Percentiles rank a stretch among this genome's conserved stretches.
Evolutionary conservation across 2,888 invertebrate genomes (phyloP).

Genomic region (Sinhomidia bicolor): DNA sequence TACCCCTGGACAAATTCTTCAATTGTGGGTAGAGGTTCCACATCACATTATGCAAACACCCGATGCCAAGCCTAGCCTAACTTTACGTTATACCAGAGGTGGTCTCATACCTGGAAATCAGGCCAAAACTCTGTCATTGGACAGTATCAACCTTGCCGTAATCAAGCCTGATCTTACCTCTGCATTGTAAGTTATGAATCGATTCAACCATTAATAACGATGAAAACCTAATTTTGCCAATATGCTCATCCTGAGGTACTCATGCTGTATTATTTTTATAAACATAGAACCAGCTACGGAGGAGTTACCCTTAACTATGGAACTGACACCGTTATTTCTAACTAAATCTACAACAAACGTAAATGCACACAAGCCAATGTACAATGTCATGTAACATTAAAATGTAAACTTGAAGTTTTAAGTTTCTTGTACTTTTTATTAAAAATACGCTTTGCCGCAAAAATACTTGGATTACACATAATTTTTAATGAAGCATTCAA

Average conservation of each 20-base stretch:
- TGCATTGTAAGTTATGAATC: slow-evolving; percentile 70
- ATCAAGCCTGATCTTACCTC: slow-evolving; percentile 73
- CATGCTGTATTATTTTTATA: too few species aligned
- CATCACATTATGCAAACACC: slow-evolving; percentile 69
- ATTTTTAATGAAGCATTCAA: not conserved
- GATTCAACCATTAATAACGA: not conserved
- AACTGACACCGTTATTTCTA: slow-evolving; percentile 71
- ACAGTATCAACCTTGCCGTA: slow-evolving; percentile 69
- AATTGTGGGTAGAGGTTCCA: slow-evolving; percentile 77
- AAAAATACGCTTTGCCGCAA: slow-evolving; percentile 39
- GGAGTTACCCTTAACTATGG: slow-evolving; percentile 76
- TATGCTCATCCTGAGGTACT: too few species aligned
- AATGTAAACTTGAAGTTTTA: slow-evolving; percentile 1
- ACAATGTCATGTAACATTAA: slow-evolving; percentile 18
- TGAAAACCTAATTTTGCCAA: too few species aligned
- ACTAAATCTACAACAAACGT: slow-evolving; percentile 23
- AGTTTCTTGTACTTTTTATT: slow-evolving; percentile 52
- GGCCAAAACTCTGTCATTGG: slow-evolving; percentile 73
- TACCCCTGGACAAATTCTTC: slow-evolving; percentile 69
- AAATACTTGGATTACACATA: not conserved
- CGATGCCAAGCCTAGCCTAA: slow-evolving; percentile 58
- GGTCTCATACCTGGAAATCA: slow-evolving; percentile 76
- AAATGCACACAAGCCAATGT: not conserved
- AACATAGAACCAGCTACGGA: slow-evolving; percentile 63
- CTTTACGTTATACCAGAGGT: slow-evolving; percentile 76